phyloP scores from a whole-genome alignment of 2,113 vertebrate genomes.

The Grallaria varia region DNA sequence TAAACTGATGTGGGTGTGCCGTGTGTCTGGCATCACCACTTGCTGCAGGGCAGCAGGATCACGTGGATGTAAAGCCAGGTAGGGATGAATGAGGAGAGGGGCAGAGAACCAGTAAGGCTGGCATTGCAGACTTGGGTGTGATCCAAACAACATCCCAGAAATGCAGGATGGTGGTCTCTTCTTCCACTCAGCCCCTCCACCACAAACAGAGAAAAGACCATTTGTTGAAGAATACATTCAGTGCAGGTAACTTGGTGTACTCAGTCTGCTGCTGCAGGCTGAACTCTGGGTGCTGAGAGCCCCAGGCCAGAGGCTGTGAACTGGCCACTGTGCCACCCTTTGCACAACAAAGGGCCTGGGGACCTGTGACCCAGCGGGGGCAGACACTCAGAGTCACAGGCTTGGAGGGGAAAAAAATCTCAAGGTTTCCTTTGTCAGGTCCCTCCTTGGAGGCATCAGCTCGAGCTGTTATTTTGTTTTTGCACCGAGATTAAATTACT shows the following conservation, averaged over 20 bases:
- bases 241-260: background rate
- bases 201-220: background rate
- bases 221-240: background rate
- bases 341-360: background rate
- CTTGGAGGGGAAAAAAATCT: background rate
- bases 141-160: fast-evolving
- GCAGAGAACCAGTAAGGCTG: background rate
- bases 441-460: background rate
- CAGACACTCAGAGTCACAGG: background rate
- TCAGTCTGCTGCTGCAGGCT: too few relatives aligned
- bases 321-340: background rate
- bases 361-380: background rate
- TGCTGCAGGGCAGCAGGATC: background rate
- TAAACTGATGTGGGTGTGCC: fast-evolving
- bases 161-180: background rate
- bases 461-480: background rate
- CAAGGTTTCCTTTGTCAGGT: background rate
- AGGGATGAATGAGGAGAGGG: background rate
- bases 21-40: fast-evolving
- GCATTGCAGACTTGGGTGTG: background rate
- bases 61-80: background rate
- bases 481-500: background rate
- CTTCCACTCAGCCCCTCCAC: background rate
- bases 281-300: background rate
- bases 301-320: background rate